Percentiles rank a stretch among this genome's conserved stretches.
phyloP scores from a whole-genome alignment of 1,140 invertebrate species.

The Stegodyphus mimosarum region DNA sequence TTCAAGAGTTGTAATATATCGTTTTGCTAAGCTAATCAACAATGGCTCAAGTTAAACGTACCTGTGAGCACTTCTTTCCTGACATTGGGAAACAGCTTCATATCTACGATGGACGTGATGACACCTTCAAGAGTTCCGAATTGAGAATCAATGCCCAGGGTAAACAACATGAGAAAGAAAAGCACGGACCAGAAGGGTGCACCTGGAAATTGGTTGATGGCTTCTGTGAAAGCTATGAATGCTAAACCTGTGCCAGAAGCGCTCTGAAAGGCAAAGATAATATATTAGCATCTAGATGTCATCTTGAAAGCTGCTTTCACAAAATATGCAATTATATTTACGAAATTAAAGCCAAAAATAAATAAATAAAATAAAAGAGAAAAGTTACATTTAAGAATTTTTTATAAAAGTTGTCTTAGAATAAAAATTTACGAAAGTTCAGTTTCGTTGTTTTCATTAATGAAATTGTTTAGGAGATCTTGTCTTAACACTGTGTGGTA shows the following conservation, averaged over 20 bases:
- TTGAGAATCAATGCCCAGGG: slow-evolving; percentile 93
- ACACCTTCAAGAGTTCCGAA: slow-evolving; percentile 96
- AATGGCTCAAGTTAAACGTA: too few species aligned
- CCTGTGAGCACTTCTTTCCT: slow-evolving; percentile 92
- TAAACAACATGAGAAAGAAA: slow-evolving; percentile 96
- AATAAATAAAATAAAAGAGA: too few species aligned
- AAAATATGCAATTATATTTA: too few species aligned
- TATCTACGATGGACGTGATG: slow-evolving; percentile 93
- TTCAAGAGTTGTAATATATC: too few species aligned
- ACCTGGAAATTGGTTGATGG: slow-evolving; percentile 91
- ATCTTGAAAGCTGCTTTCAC: too few species aligned
- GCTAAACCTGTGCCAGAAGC: slow-evolving; percentile 92
- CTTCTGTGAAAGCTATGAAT: slow-evolving; percentile 96
- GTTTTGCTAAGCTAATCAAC: not conserved
- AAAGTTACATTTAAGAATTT: too few species aligned
- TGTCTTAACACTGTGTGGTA: too few species aligned
- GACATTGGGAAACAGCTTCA: slow-evolving; percentile 92
- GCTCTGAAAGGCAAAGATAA: slow-evolving; percentile 74
- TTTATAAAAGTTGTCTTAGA: too few species aligned
- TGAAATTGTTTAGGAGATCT: too few species aligned
- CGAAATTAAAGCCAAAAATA: too few species aligned
- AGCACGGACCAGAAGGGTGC: slow-evolving; percentile 93
- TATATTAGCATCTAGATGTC: not conserved
- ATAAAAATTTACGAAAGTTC: too few species aligned
- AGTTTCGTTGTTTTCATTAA: too few species aligned